A percentile compares a stretch with the other conserved stretches of the same genome.
Evolutionary conservation across 2,797 vertebrate species (phyloP).

Genomic region (Amblyraja radiata): DNA sequence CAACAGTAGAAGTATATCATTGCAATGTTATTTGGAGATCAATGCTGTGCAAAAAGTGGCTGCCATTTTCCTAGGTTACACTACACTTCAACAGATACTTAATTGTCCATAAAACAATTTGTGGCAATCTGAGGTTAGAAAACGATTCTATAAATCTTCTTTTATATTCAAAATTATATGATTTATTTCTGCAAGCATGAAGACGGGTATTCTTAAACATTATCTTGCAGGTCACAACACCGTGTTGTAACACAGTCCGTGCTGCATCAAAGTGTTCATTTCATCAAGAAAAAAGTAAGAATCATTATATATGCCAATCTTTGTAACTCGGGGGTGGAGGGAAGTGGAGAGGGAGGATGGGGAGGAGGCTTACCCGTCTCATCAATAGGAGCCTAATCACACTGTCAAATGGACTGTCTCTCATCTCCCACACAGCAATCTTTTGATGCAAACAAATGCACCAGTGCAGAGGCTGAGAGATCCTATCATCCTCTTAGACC

Average conservation of each 20-base stretch:
- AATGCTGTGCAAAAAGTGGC: background rate
- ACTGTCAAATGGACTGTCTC: background rate
- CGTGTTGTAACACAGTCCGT: too few relatives aligned
- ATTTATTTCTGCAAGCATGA: background rate
- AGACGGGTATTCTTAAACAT: background rate
- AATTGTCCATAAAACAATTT: background rate
- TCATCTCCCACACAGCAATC: background rate
- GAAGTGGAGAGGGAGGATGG: too few relatives aligned
- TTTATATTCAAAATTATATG: background rate
- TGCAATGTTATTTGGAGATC: background rate
- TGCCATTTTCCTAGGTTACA: background rate
- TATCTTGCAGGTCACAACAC: background rate
- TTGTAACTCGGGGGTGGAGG: background rate
- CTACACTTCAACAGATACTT: background rate
- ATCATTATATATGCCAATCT: background rate
- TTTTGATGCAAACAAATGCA: background rate
- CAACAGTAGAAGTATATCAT: background rate
- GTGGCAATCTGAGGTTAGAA: background rate
- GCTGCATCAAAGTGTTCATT: background rate
- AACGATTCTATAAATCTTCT: background rate
- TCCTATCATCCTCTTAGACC: background rate
- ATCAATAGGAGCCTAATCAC: background rate
- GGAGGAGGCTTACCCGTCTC: background rate
- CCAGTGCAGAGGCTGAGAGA: background rate
- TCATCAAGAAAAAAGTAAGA: background rate